phyloP scores from a whole-genome alignment of 2,797 vertebrate species.

The Pseudochaenichthys georgianus region DNA sequence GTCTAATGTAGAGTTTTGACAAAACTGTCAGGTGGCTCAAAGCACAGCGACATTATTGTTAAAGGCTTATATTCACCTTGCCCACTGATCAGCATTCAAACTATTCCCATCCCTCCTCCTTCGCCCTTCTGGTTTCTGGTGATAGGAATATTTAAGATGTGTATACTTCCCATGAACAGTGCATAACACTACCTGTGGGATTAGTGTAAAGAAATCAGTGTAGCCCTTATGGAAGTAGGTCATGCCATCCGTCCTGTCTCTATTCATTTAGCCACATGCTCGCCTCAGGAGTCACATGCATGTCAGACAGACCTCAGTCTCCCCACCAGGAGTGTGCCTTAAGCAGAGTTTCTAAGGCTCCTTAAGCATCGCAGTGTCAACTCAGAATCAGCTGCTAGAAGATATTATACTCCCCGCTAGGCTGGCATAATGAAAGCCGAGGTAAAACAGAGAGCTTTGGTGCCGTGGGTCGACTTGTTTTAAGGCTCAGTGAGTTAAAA shows the following conservation, averaged over 20 bases:
- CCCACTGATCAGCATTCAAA: conserved; percentile 32
- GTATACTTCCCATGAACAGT: conserved; percentile 25
- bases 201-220: conserved; percentile 46
- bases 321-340: conserved; percentile 62
- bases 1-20: conserved; percentile 31
- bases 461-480: conserved; percentile 72
- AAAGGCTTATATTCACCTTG: conserved; percentile 35
- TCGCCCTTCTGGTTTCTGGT: conserved; percentile 27
- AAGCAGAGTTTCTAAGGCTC: conserved; percentile 74
- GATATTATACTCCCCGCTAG: conserved; percentile 73
- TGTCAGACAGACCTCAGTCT: conserved; percentile 72
- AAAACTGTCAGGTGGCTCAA: conserved; percentile 9
- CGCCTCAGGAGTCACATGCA: conserved; percentile 72
- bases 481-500: conserved; percentile 72
- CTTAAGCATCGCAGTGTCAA: conserved; percentile 72
- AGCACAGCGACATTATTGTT: conserved; percentile 9
- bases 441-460: conserved; percentile 50
- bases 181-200: conserved; percentile 57
- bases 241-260: conserved; percentile 69
- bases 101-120: conserved; percentile 1
- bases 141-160: conserved; percentile 39
- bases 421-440: conserved; percentile 72
- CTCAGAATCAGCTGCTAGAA: conserved; percentile 63
- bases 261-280: conserved; percentile 71
- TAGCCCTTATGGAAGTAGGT: conserved; percentile 72